Evolutionary conservation across 2,797 vertebrate genomes (phyloP).

Genomic region (Lepus townsendii): DNA sequence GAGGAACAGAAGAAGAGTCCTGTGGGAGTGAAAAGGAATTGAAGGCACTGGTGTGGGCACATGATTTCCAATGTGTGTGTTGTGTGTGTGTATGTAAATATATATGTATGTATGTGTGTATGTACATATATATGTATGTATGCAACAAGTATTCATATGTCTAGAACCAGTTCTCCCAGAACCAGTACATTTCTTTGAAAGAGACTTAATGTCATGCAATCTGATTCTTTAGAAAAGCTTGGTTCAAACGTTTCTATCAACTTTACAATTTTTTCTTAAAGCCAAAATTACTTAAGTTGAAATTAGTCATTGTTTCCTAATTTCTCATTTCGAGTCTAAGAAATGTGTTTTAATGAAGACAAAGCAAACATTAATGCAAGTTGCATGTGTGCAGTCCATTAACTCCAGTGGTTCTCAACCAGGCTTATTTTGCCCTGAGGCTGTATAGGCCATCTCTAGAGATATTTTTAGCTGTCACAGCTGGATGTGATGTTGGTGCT

Average conservation of each 20-base stretch:
- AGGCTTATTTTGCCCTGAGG: not conserved
- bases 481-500: not conserved
- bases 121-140: not conserved
- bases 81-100: not conserved
- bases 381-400: not conserved
- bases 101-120: not conserved
- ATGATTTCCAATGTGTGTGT: not conserved
- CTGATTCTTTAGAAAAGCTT: not conserved
- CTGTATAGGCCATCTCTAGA: not conserved
- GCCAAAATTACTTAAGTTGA: conserved; percentile 30
- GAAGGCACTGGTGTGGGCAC: not conserved
- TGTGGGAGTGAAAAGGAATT: not conserved
- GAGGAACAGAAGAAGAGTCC: not conserved
- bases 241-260: conserved; percentile 20
- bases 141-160: not conserved
- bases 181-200: not conserved
- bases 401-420: not conserved
- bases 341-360: conserved; percentile 37
- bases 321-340: not conserved
- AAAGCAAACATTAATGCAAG: not conserved
- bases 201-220: not conserved
- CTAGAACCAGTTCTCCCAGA: not conserved
- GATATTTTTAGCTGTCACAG: not conserved
- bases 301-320: conserved; percentile 41
- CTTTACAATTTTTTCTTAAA: not conserved